These are phyloP conservation scores for Catotricha subobsoleta DNA, from an alignment of 2,888 invertebrate genomes.

Conservation along the genomic window DNA sequence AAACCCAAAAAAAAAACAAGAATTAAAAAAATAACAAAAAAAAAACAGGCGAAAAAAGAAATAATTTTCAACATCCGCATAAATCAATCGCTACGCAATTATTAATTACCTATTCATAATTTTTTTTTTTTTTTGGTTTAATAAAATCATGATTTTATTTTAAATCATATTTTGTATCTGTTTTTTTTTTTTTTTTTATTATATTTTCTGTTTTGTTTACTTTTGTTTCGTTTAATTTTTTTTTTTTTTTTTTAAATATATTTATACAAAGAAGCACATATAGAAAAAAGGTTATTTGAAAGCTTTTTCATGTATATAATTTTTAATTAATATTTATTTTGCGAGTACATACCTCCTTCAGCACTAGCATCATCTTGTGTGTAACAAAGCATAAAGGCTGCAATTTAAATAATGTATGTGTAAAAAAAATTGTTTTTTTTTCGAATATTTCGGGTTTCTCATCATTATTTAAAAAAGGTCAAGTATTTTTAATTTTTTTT, in stretches of 20 bases:
- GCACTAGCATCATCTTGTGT: slow-evolving; percentile 80
- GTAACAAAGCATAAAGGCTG: slow-evolving; percentile 90
- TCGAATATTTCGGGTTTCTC: not conserved
- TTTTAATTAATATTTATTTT: not conserved
- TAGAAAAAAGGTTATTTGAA: not conserved
- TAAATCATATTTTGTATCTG: not conserved
- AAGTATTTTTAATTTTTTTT: not conserved
- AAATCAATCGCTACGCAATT: too few species aligned
- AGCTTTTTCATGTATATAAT: not conserved
- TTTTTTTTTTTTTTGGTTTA: not conserved
- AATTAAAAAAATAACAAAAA: too few species aligned
- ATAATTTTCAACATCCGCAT: too few species aligned
- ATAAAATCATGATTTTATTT: not conserved
- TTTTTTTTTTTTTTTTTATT: not conserved
- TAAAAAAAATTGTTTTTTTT: slow-evolving; percentile 1
- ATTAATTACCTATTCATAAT: too few species aligned
- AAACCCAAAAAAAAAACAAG: too few species aligned
- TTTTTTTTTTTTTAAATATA: not conserved
- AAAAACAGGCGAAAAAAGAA: too few species aligned
- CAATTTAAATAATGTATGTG: too few species aligned
- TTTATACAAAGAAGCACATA: not conserved
- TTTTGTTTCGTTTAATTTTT: not conserved
- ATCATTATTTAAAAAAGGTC: not conserved
- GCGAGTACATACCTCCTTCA: slow-evolving; percentile 65
- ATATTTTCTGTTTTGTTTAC: not conserved